A percentile compares a stretch with the other conserved stretches of the same genome.
Evolutionary conservation across 2,797 vertebrate genomes (phyloP).

Genomic region (Adrianichthys oophorus): DNA sequence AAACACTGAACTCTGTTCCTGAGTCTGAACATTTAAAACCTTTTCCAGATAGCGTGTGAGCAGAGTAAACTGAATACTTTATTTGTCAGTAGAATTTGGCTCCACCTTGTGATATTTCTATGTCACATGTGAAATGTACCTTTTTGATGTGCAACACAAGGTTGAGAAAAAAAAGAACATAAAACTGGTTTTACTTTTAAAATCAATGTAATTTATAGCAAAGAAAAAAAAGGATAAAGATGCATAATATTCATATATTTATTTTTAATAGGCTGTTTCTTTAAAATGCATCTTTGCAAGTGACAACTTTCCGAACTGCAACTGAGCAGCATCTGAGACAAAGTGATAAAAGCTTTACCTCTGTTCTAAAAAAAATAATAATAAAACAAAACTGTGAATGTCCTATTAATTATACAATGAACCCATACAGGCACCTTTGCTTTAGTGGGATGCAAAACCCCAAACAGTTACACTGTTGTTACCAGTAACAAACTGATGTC

Average conservation of each 20-base stretch:
- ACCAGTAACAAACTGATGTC: neutral
- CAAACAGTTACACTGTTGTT: neutral
- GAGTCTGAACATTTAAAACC: neutral
- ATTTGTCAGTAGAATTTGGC: conserved; percentile 11
- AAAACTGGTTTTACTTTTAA: neutral
- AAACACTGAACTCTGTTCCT: neutral
- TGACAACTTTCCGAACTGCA: no score
- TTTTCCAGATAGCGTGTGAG: neutral
- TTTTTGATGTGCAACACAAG: neutral
- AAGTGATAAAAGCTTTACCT: no score
- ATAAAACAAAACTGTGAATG: no score
- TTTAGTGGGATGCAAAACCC: neutral
- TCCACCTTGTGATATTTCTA: conserved; percentile 27
- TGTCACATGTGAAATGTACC: neutral
- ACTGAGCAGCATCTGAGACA: no score
- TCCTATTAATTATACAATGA: no score
- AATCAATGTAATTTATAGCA: conserved; percentile 24
- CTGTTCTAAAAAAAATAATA: no score
- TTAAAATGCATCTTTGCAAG: neutral
- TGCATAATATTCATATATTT: conserved; percentile 9
- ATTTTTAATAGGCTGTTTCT: neutral
- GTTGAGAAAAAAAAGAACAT: neutral
- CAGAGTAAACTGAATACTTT: neutral
- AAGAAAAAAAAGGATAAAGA: neutral
- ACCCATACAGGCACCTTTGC: no score